Evolutionary conservation across 2,888 invertebrate species (phyloP).

Genomic region (Pristionchus fissidentatus): DNA sequence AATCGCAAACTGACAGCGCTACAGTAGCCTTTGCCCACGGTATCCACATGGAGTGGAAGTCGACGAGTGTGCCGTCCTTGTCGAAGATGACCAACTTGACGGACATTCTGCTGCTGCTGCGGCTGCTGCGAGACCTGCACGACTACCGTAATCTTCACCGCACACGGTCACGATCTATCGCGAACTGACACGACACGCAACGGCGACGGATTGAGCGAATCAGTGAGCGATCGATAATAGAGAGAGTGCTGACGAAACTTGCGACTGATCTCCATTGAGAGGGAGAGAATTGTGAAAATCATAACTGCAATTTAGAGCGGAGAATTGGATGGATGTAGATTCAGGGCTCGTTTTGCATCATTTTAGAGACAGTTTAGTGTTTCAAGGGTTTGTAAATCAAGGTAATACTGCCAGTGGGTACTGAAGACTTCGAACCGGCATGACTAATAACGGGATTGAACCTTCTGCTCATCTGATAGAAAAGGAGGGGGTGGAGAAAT

Average conservation of each 20-base stretch:
- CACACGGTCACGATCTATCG: neutral
- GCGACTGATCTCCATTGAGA: neutral
- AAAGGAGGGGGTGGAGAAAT: too few relatives aligned
- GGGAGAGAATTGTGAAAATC: conserved; percentile 20
- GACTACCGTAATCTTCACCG: conserved; percentile 3
- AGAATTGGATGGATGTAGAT: too few relatives aligned
- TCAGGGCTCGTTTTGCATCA: too few relatives aligned
- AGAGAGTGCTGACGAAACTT: neutral
- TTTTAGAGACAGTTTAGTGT: too few relatives aligned
- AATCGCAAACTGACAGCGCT: conserved; percentile 56
- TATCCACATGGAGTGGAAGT: conserved; percentile 78
- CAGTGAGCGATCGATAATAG: conserved; percentile 35
- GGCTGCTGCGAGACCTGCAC: neutral
- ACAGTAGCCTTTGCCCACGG: conserved; percentile 77
- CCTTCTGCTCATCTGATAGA: too few relatives aligned
- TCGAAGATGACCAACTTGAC: conserved; percentile 77
- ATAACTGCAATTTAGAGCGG: neutral
- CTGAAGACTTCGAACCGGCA: too few relatives aligned
- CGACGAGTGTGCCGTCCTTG: conserved; percentile 78
- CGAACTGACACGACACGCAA: conserved; percentile 21
- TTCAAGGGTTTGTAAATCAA: too few relatives aligned
- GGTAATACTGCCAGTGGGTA: too few relatives aligned
- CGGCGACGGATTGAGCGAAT: conserved; percentile 2
- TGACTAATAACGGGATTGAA: neutral
- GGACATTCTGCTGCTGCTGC: conserved; percentile 17